These are phyloP conservation scores for Aviceda subcristata DNA, from an alignment of 2,113 vertebrate genomes.

Conservation along the genomic window DNA sequence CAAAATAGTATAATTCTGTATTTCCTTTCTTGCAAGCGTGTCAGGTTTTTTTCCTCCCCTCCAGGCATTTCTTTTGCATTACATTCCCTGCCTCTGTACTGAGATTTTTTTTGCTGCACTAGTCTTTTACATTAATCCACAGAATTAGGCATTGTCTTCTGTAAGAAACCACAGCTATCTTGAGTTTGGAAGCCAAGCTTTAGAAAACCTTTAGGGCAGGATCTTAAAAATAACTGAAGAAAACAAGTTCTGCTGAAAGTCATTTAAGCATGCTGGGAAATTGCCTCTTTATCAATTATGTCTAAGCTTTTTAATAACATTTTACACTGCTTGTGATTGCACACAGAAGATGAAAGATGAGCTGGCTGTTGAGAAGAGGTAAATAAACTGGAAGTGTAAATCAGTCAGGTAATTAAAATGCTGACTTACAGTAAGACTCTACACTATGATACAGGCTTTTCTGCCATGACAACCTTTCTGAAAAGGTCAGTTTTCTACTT, in stretches of 20 bases:
- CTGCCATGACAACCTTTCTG: not conserved
- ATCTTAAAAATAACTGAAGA: not conserved
- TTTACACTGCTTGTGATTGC: conserved; percentile 17
- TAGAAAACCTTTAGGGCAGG: not conserved
- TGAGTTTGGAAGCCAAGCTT: not conserved
- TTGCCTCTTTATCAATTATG: conserved; percentile 16
- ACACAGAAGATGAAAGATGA: conserved; percentile 21
- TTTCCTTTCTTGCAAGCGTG: not conserved
- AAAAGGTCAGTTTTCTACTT: conserved; percentile 25
- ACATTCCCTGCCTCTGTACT: not conserved
- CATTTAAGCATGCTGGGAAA: not conserved
- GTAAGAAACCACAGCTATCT: not conserved
- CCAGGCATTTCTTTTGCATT: rapidly evolving
- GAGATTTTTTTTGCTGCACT: not conserved
- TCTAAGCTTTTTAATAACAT: conserved; percentile 20
- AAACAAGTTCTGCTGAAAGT: not conserved
- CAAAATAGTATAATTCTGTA: not conserved
- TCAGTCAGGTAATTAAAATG: conserved; percentile 27
- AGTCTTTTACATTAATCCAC: not conserved
- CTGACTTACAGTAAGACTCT: not conserved
- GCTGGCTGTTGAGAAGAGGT: not conserved
- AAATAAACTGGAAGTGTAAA: conserved; percentile 29
- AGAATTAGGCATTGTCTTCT: not conserved
- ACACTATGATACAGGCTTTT: not conserved
- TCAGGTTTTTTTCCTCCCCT: not conserved